Evolutionary conservation across 2,888 invertebrate genomes (phyloP).

Genomic region (Heterodera filipjevi): DNA sequence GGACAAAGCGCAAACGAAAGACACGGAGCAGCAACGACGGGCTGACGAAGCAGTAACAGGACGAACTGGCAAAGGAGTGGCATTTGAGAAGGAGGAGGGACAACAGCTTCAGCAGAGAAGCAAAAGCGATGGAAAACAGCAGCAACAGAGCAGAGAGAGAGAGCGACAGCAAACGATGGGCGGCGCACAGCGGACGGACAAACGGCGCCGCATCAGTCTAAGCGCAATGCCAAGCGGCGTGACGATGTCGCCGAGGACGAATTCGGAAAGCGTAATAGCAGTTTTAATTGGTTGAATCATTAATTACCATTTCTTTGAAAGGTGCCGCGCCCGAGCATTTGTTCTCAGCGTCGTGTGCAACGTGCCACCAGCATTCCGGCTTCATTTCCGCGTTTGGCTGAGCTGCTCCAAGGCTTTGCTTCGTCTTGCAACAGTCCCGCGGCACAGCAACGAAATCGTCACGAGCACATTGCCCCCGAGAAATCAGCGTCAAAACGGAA

Average conservation of each 20-base stretch:
- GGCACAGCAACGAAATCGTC: background rate
- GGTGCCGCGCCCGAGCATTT: background rate
- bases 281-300: background rate
- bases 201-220: conserved; percentile 30
- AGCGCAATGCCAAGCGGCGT: background rate
- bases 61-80: conserved; percentile 44
- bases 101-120: background rate
- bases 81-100: conserved; percentile 45
- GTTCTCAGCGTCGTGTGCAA: background rate
- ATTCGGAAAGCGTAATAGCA: background rate
- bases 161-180: background rate
- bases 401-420: background rate
- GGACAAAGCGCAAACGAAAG: background rate
- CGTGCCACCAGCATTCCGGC: conserved; percentile 21
- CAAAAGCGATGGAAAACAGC: background rate
- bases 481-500: background rate
- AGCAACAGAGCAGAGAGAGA: background rate
- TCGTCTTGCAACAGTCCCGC: background rate
- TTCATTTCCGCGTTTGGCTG: background rate
- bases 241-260: background rate
- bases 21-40: background rate
- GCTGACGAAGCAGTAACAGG: background rate
- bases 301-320: conserved; percentile 2
- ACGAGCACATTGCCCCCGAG: background rate
- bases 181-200: background rate